Conservation (phyloP, 2,888 invertebrate species). For the Blastobasis adustella region DNA sequence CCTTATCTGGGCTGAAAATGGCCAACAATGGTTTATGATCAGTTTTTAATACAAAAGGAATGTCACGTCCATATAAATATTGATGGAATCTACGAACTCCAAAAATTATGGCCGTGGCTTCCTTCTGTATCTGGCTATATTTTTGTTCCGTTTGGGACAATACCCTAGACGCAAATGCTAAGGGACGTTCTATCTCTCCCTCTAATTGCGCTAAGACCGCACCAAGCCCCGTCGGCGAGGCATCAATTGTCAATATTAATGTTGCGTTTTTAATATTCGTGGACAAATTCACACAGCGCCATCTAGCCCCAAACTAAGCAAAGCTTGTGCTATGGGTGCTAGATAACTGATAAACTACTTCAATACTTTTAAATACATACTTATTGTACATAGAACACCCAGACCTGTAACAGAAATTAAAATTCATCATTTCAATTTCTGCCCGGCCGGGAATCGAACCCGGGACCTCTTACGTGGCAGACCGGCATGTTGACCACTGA, state of each 20-base stretch:
- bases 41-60: neutral
- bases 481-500: too few relatives aligned
- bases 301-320: too few relatives aligned
- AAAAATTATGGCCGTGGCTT: constrained; percentile 3
- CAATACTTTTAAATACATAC: too few relatives aligned
- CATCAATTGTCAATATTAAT: constrained; percentile 1
- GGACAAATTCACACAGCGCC: too few relatives aligned
- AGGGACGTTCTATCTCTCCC: neutral
- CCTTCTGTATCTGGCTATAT: constrained; percentile 4
- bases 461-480: too few relatives aligned
- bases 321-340: too few relatives aligned
- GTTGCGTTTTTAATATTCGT: too few relatives aligned
- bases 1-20: constrained; percentile 1
- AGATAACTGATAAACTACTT: too few relatives aligned
- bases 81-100: constrained; percentile 2
- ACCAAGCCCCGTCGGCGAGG: constrained; percentile 1
- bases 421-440: too few relatives aligned
- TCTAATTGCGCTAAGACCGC: constrained; percentile 2
- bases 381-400: too few relatives aligned
- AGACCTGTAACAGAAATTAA: too few relatives aligned
- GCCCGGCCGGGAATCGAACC: too few relatives aligned
- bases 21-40: constrained; percentile 5
- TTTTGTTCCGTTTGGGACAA: neutral
- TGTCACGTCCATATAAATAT: neutral
- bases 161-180: neutral